A percentile compares a stretch with the other conserved stretches of the same genome.
These are phyloP conservation scores for Tinea semifulvella DNA, from an alignment of 2,888 invertebrate species.

Conservation along the genomic window DNA sequence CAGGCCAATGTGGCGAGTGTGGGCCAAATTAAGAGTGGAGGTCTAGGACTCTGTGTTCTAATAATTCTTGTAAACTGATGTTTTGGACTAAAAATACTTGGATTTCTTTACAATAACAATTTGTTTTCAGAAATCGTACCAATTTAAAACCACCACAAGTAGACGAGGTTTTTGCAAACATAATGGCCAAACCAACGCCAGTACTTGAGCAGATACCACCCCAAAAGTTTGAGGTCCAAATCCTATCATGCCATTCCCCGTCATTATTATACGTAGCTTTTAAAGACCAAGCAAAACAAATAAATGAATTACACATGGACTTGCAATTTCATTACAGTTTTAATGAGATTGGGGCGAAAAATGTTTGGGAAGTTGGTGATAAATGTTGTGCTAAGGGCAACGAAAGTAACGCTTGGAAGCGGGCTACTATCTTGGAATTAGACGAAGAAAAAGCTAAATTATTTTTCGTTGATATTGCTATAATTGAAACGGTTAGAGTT, in stretches of 20 bases:
- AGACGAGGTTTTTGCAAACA: too few species aligned
- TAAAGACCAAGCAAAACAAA: constrained; percentile 46
- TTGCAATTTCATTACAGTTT: constrained; percentile 64
- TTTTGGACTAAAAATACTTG: too few species aligned
- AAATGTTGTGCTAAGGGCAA: constrained; percentile 50
- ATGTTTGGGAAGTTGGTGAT: constrained; percentile 60
- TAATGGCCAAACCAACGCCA: too few species aligned
- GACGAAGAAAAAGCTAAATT: constrained; percentile 53
- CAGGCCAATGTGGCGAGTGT: too few species aligned
- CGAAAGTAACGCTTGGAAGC: constrained; percentile 69
- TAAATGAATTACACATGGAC: constrained; percentile 50
- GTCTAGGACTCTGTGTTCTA: too few species aligned
- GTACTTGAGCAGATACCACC: constrained; percentile 53
- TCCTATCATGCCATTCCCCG: constrained; percentile 62
- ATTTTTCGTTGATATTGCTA: constrained; percentile 73
- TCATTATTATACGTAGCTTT: constrained; percentile 70
- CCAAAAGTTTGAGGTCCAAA: constrained; percentile 51
- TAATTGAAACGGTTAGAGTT: constrained; percentile 50
- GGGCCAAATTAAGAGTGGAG: too few species aligned
- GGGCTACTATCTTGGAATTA: constrained; percentile 58
- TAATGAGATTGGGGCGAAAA: constrained; percentile 24
- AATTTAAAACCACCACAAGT: neutral
- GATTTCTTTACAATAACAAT: neutral
- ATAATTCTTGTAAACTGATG: too few species aligned
- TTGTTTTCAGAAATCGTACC: neutral